Evolutionary conservation across 2,113 vertebrate species (phyloP).

Genomic region (Amia ocellicauda): DNA sequence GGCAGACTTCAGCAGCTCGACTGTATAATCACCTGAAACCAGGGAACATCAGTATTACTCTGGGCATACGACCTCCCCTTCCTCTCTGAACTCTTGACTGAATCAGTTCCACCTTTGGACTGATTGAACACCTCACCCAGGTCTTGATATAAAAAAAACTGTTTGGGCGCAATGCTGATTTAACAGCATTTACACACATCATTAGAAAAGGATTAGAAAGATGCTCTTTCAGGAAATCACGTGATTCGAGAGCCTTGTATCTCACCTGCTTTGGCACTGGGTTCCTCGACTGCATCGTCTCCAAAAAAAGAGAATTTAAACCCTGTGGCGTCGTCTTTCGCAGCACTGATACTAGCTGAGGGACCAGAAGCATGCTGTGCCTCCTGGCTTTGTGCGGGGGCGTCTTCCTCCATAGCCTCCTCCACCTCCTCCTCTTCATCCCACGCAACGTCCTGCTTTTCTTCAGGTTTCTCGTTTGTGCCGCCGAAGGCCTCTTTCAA

Average conservation of each 20-base stretch:
- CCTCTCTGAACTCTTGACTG: too few relatives aligned
- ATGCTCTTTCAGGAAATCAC: too few relatives aligned
- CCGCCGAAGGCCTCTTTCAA: constrained; percentile 76
- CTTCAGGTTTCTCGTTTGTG: constrained; percentile 35
- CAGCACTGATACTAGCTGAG: neutral
- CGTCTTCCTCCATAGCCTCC: neutral
- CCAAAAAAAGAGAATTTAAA: constrained; percentile 91
- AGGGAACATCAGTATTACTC: too few relatives aligned
- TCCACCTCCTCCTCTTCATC: constrained; percentile 14
- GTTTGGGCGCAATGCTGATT: too few relatives aligned
- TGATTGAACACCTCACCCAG: too few relatives aligned
- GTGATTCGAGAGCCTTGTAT: too few relatives aligned
- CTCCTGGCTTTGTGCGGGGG: neutral
- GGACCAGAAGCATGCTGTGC: neutral
- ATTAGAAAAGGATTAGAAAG: too few relatives aligned
- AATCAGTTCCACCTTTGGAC: too few relatives aligned
- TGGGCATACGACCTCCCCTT: too few relatives aligned
- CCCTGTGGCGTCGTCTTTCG: constrained; percentile 24
- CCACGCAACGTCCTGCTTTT: constrained; percentile 24
- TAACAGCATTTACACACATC: too few relatives aligned
- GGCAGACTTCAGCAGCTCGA: constrained; percentile 58
- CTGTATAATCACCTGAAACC: constrained; percentile 63
- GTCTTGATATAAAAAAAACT: too few relatives aligned
- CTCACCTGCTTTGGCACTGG: constrained; percentile 55
- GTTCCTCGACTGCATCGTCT: constrained; percentile 31